A percentile compares a stretch with the other conserved stretches of the same genome.
phyloP scores from a whole-genome alignment of 1,140 invertebrate species.

The Zaprionus lachaisei region DNA sequence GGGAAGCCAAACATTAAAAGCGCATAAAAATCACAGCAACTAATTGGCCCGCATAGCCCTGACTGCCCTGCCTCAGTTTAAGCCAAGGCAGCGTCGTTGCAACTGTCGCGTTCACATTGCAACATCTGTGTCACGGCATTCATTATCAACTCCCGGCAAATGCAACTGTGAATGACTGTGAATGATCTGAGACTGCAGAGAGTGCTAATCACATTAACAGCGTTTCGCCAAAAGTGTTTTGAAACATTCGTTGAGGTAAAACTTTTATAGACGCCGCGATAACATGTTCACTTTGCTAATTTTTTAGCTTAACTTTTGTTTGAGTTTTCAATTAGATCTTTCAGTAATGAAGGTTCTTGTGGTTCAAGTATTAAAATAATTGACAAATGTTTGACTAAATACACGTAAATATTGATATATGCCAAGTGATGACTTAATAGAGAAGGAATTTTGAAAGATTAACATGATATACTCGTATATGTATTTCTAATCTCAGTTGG shows the following conservation, averaged over 20 bases:
- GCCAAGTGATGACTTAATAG: background rate
- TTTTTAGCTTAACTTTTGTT: background rate
- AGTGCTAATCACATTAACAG: conserved; percentile 48
- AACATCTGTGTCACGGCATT: conserved; percentile 43
- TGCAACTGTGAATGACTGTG: conserved; percentile 26
- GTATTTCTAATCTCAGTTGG: too few species aligned
- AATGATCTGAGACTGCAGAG: background rate
- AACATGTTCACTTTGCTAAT: background rate
- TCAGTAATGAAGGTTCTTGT: background rate
- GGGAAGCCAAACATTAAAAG: conserved; percentile 40
- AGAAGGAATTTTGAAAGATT: too few species aligned
- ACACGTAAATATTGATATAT: background rate
- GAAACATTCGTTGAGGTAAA: conserved; percentile 7
- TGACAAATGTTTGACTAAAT: background rate
- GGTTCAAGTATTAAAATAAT: background rate
- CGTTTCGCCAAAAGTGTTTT: conserved; percentile 28
- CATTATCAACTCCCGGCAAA: conserved; percentile 33
- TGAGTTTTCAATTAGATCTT: background rate
- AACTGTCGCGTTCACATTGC: conserved; percentile 4
- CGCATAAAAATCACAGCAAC: conserved; percentile 56
- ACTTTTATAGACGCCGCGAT: background rate
- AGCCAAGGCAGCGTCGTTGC: background rate
- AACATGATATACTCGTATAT: too few species aligned
- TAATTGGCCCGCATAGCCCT: conserved; percentile 39
- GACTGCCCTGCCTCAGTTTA: background rate